Evolutionary conservation across 2,797 vertebrate genomes (phyloP).

Genomic region (Cuculus canorus): DNA sequence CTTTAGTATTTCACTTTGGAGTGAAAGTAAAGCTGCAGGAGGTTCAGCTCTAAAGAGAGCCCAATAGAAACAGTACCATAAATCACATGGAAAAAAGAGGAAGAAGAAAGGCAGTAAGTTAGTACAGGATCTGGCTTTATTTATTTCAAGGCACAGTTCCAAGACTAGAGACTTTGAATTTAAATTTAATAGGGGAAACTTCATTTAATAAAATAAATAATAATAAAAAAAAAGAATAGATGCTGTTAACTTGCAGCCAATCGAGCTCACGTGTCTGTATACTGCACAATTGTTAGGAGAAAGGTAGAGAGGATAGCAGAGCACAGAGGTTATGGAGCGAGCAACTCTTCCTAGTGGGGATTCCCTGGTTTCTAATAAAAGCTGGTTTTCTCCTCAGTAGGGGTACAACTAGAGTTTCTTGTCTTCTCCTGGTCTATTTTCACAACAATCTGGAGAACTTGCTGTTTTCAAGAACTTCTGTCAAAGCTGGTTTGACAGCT

Average conservation of each 20-base stretch:
- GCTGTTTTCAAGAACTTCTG: neutral
- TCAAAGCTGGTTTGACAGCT: neutral
- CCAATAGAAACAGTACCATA: fast-evolving
- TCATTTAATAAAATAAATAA: neutral
- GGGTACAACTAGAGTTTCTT: neutral
- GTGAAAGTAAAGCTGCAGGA: fast-evolving
- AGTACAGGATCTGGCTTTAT: neutral
- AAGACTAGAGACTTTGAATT: neutral
- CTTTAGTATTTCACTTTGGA: neutral
- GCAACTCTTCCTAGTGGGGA: neutral
- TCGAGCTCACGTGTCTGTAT: neutral
- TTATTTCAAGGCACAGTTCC: neutral
- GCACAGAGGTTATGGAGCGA: neutral
- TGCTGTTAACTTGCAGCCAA: neutral
- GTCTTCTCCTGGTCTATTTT: neutral
- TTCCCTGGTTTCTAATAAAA: neutral
- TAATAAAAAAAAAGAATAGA: neutral
- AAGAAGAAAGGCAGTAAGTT: neutral
- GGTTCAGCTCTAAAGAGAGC: neutral
- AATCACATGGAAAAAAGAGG: neutral
- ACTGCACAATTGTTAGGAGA: neutral
- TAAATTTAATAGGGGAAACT: neutral
- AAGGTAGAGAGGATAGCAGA: neutral
- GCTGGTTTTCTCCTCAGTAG: neutral
- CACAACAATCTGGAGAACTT: neutral